Evolutionary conservation across 1,140 invertebrate genomes (phyloP).

Genomic region (Drosophila kohkoa): DNA sequence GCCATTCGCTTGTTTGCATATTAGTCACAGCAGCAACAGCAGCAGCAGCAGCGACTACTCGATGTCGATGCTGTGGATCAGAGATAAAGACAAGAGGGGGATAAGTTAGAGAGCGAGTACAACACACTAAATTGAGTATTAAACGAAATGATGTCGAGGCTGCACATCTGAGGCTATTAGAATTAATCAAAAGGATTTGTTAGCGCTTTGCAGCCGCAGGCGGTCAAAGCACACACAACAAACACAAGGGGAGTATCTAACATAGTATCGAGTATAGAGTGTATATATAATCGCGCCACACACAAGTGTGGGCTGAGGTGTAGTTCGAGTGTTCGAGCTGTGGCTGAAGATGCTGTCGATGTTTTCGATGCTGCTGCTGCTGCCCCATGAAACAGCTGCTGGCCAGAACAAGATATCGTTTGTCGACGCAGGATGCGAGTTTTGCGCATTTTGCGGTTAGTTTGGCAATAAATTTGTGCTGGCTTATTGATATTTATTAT

Average conservation of each 20-base stretch:
- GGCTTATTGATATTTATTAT: constrained; percentile 82
- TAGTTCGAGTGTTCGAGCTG: neutral
- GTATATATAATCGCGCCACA: neutral
- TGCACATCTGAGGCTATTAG: constrained; percentile 80
- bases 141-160: constrained; percentile 77
- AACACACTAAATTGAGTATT: constrained; percentile 80
- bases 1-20: constrained; percentile 75
- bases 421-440: constrained; percentile 16
- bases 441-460: constrained; percentile 67
- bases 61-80: constrained; percentile 1
- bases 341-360: neutral
- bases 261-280: neutral
- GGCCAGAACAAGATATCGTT: constrained; percentile 42
- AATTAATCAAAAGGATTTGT: constrained; percentile 83
- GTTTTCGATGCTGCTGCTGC: neutral
- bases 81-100: neutral
- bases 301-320: constrained; percentile 15
- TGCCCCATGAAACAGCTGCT: constrained; percentile 11
- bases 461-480: constrained; percentile 73
- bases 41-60: constrained; percentile 43
- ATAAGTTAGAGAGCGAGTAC: constrained; percentile 30
- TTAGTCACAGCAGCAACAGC: constrained; percentile 69
- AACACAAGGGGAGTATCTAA: constrained; percentile 1
- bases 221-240: constrained; percentile 22
- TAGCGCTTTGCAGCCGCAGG: constrained; percentile 55